phyloP scores from a whole-genome alignment of 2,888 invertebrate genomes.

The Ormia ochracea region DNA sequence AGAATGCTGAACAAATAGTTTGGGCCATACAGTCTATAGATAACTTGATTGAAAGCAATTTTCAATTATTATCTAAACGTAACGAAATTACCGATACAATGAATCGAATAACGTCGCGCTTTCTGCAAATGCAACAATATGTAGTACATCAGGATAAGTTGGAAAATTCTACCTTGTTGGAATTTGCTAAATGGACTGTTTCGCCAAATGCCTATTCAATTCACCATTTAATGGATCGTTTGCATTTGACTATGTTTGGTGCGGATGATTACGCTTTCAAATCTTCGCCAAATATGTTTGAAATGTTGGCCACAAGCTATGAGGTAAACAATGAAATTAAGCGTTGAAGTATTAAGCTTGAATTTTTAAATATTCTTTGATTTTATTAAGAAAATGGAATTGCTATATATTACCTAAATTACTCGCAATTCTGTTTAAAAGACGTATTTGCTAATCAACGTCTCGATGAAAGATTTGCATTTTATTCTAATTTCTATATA shows the following conservation, averaged over 20 bases:
- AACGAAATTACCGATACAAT: constrained; percentile 81
- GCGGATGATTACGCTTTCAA: constrained; percentile 73
- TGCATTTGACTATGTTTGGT: constrained; percentile 80
- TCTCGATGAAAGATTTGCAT: no score
- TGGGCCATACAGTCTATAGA: constrained; percentile 74
- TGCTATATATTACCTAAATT: no score
- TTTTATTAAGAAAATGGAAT: no score
- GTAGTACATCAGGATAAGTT: constrained; percentile 78
- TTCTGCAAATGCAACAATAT: constrained; percentile 81
- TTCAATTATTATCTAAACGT: constrained; percentile 80
- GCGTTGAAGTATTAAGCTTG: no score
- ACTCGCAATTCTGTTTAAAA: no score
- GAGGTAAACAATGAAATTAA: constrained; percentile 67
- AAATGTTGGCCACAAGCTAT: constrained; percentile 68
- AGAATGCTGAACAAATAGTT: constrained; percentile 73
- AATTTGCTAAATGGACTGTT: constrained; percentile 84
- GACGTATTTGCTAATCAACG: no score
- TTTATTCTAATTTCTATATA: no score
- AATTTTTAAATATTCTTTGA: no score
- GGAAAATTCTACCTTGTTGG: constrained; percentile 82
- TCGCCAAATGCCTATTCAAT: constrained; percentile 83
- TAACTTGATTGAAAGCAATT: constrained; percentile 71
- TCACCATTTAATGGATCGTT: constrained; percentile 81
- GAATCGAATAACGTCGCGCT: constrained; percentile 80
- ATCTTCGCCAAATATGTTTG: constrained; percentile 66